Percentiles rank a stretch among this genome's conserved stretches.
phyloP scores from a whole-genome alignment of 2,888 invertebrate species.

The Strigamia transsilvanica region DNA sequence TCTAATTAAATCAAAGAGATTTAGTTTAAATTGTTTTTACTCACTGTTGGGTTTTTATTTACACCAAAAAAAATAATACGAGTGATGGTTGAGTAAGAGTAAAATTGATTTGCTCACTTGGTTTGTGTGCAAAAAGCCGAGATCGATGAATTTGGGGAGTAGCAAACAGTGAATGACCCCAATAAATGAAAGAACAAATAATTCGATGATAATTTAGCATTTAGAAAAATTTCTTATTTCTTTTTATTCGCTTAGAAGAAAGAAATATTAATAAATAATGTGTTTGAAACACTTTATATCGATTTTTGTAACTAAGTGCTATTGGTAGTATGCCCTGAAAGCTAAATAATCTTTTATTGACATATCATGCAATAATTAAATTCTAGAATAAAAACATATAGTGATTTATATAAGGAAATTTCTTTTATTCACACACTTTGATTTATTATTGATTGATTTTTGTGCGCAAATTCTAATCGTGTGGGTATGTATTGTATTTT shows the following conservation, averaged over 20 bases:
- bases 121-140: constrained; percentile 13
- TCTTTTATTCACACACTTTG: neutral
- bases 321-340: neutral
- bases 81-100: constrained; percentile 5
- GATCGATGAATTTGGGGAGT: neutral
- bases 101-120: constrained; percentile 24
- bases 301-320: neutral
- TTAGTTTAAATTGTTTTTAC: neutral
- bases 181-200: neutral
- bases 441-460: constrained; percentile 16
- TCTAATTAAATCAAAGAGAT: neutral
- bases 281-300: constrained; percentile 4
- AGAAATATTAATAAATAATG: constrained; percentile 13
- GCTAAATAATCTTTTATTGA: constrained; percentile 17
- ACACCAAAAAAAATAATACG: neutral
- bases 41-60: neutral
- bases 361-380: neutral
- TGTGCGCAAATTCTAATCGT: neutral
- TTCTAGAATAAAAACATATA: neutral
- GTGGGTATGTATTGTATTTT: no score
- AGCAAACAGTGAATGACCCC: constrained; percentile 43
- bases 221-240: neutral
- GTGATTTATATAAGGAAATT: neutral
- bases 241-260: neutral
- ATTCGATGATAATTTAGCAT: neutral